A percentile compares a stretch with the other conserved stretches of the same genome.
phyloP scores from a whole-genome alignment of 2,888 invertebrate genomes.

The Malacosoma neustria region DNA sequence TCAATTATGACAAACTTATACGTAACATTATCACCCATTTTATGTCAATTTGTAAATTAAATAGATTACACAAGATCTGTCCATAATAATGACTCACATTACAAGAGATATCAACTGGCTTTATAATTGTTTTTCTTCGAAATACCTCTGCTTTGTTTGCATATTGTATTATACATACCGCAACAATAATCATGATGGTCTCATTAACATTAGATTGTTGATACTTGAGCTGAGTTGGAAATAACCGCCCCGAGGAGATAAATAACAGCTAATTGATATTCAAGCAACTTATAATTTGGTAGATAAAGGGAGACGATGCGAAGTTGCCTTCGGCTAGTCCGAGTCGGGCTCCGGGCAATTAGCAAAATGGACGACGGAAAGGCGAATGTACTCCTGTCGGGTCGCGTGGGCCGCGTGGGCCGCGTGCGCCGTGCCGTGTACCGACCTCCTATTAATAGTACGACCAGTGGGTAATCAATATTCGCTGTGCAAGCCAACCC shows the following conservation, averaged over 20 bases:
- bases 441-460: conserved; percentile 57
- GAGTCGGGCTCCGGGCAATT: conserved; percentile 41
- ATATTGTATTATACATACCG: too few relatives aligned
- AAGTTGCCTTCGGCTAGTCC: conserved; percentile 12
- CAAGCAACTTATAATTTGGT: conserved; percentile 1
- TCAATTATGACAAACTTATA: too few relatives aligned
- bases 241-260: background rate
- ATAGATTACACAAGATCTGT: too few relatives aligned
- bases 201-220: background rate
- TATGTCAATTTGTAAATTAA: too few relatives aligned
- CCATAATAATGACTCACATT: too few relatives aligned
- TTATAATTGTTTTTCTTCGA: too few relatives aligned
- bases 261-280: conserved; percentile 7
- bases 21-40: too few relatives aligned
- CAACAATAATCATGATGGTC: background rate
- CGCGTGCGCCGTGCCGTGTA: conserved; percentile 27
- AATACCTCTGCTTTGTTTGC: too few relatives aligned
- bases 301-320: background rate
- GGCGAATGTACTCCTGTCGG: conserved; percentile 28
- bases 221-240: background rate
- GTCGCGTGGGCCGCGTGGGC: conserved; percentile 23
- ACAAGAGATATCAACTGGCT: too few relatives aligned
- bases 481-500: conserved; percentile 46
- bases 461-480: conserved; percentile 56
- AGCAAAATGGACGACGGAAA: conserved; percentile 51